Evolutionary conservation across 1,140 invertebrate species (phyloP).

Genomic region (Rhysida immarginata): DNA sequence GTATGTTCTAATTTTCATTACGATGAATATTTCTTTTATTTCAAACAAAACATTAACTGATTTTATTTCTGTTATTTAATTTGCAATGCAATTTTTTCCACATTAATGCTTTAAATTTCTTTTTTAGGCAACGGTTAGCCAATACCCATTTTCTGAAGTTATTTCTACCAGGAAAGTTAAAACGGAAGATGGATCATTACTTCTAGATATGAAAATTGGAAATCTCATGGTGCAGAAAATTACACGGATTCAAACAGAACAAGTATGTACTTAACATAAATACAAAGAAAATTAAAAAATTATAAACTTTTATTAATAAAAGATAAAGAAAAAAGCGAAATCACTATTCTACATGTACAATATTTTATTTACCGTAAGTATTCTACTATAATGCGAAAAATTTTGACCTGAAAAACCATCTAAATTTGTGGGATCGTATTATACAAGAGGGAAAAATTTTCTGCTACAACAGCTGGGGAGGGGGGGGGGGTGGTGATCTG

Average conservation of each 20-base stretch:
- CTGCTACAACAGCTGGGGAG: background rate
- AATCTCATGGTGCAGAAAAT: slow-evolving; percentile 91
- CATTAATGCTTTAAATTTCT: too few species aligned
- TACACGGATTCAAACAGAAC: slow-evolving; percentile 87
- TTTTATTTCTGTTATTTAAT: too few species aligned
- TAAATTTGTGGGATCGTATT: too few species aligned
- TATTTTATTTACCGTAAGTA: too few species aligned
- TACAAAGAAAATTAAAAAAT: too few species aligned
- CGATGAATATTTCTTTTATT: too few species aligned
- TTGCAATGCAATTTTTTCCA: slow-evolving; percentile 10
- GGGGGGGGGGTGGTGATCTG: background rate
- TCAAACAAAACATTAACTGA: too few species aligned
- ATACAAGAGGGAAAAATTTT: too few species aligned
- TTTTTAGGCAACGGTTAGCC: slow-evolving; percentile 64
- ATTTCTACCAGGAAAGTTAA: slow-evolving; percentile 86
- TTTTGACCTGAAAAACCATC: too few species aligned
- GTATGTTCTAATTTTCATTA: too few species aligned
- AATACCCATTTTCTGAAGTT: slow-evolving; percentile 85
- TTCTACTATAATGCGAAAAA: too few species aligned
- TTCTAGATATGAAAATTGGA: slow-evolving; percentile 92
- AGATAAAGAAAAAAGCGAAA: background rate
- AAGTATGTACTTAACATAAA: slow-evolving; percentile 50
- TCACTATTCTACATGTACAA: background rate
- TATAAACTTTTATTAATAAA: too few species aligned
- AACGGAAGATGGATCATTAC: slow-evolving; percentile 81